A percentile compares a stretch with the other conserved stretches of the same genome.
Evolutionary conservation across 1,140 invertebrate species (phyloP).

Genomic region (Polyergus mexicanus): DNA sequence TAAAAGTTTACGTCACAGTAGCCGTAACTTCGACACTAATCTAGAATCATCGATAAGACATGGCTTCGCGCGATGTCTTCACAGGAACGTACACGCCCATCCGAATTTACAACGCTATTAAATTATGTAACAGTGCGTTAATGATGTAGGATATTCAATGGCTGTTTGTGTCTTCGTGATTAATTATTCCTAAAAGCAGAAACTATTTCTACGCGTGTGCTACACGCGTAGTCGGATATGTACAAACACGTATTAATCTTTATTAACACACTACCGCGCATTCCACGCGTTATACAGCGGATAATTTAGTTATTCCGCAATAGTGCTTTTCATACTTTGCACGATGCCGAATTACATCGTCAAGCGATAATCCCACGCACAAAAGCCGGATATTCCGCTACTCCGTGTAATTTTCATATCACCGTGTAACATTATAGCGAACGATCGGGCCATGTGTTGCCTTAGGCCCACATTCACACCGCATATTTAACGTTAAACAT

Average conservation of each 20-base stretch:
- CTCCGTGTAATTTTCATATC: slow-evolving; percentile 58
- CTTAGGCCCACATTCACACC: slow-evolving; percentile 66
- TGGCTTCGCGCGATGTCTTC: slow-evolving; percentile 24
- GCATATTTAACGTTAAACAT: slow-evolving; percentile 26
- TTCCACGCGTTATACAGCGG: slow-evolving; percentile 52
- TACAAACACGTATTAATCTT: slow-evolving; percentile 61
- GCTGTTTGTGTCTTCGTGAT: slow-evolving; percentile 42
- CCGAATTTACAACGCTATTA: slow-evolving; percentile 45
- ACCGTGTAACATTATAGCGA: slow-evolving; percentile 45
- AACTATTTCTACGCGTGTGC: slow-evolving; percentile 53
- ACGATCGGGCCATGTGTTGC: slow-evolving; percentile 45
- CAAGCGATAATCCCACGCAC: slow-evolving; percentile 54
- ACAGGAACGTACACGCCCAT: not conserved
- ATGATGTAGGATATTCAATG: slow-evolving; percentile 53
- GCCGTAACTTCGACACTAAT: slow-evolving; percentile 7
- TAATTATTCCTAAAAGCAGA: slow-evolving; percentile 62
- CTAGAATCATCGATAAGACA: slow-evolving; percentile 27
- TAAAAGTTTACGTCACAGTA: not conserved
- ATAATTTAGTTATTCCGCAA: slow-evolving; percentile 64
- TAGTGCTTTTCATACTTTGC: slow-evolving; percentile 64
- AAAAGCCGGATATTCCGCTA: slow-evolving; percentile 58
- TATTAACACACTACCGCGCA: slow-evolving; percentile 62
- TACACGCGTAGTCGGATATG: slow-evolving; percentile 34
- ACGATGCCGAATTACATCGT: slow-evolving; percentile 56
- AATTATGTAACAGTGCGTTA: slow-evolving; percentile 56